Base-by-base conservation (phyloP, 2,888 invertebrate species). In the Apotomis capreana region DNA sequence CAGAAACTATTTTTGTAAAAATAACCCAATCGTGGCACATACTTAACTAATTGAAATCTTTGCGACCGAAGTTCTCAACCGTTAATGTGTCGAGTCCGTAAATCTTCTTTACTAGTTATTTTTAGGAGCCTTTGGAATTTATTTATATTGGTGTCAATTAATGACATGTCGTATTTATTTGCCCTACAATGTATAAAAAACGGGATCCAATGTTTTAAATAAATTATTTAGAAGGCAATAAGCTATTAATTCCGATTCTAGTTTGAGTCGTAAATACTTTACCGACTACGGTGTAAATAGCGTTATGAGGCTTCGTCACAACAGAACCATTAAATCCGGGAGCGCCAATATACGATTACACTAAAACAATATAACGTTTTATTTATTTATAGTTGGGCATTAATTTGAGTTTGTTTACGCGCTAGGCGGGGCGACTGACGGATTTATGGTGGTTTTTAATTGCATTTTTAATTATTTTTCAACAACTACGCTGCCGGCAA, bases 381-480 rank as follows among this genome's bases (percentile, higher is more conserved):
- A 81, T 84, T 82, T 84, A 84, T 87, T 86, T 86, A 87, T 84
- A 84, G 84, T 82, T 80, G 79, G 78, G 78, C 81, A 84, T 85
- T 82, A 85, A 84, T 85, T 83, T 80, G 78, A 81, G 79, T 85
- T 84, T 87, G 86, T 87, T 87, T 87, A 87, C 86, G 83, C 83
- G 82, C 85, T 83, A 87, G 89, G 90, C 89, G 90, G 86, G 82
- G 86, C 84, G 69, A 65, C 78, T 87, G 90, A 91, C 82, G 91
- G 89, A 92, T 92, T 92, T 92, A 92, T 89, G 87, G 84, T 81
- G 79, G 79, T 84, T 87, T 90, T 88, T 91, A 92, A 92, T 92
- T 91, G 88, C 86, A 83, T 91, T 92, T 92, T 91, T 89, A 91
- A 92, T 92, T 92, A 90, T 91, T 91, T 90, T 89, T 85, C 87